Conservation (phyloP, 2,888 invertebrate species). For the Polydrusus cervinus region DNA sequence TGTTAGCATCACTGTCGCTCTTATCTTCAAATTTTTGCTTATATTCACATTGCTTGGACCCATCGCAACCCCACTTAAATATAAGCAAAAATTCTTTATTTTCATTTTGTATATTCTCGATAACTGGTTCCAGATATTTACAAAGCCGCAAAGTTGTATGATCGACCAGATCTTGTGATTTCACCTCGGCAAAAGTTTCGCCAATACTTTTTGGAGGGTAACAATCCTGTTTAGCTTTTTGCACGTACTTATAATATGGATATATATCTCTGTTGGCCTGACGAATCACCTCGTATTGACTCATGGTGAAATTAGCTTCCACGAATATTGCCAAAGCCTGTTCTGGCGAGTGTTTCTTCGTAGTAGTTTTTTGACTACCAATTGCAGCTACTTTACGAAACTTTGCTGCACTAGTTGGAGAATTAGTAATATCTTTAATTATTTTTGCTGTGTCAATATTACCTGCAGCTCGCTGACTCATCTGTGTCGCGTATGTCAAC, state of each 20-base stretch:
- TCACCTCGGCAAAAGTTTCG: conserved; percentile 31
- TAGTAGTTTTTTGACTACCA: neutral
- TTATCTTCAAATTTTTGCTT: conserved; percentile 18
- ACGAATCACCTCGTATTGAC: conserved; percentile 28
- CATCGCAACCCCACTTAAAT: conserved; percentile 9
- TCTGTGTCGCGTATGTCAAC: conserved; percentile 22
- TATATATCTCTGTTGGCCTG: neutral
- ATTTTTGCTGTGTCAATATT: conserved; percentile 48
- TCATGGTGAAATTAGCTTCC: conserved; percentile 40
- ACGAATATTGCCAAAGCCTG: conserved; percentile 32
- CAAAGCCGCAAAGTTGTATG: neutral
- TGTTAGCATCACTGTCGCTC: too few relatives aligned
- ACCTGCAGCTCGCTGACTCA: conserved; percentile 44
- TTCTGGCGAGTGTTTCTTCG: conserved; percentile 17
- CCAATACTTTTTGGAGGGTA: conserved; percentile 32
- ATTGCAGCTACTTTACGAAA: conserved; percentile 36
- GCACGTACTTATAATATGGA: conserved; percentile 38
- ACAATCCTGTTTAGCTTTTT: conserved; percentile 38
- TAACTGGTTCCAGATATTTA: conserved; percentile 8
- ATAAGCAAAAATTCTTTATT: neutral
- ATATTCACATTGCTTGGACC: conserved; percentile 1
- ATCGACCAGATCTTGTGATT: conserved; percentile 24
- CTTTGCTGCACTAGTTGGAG: conserved; percentile 48
- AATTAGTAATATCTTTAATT: conserved; percentile 47
- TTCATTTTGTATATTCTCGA: neutral